These are phyloP conservation scores for Caenorhabditis sp. DNA, from an alignment of 2,888 invertebrate genomes.

Conservation along the genomic window DNA sequence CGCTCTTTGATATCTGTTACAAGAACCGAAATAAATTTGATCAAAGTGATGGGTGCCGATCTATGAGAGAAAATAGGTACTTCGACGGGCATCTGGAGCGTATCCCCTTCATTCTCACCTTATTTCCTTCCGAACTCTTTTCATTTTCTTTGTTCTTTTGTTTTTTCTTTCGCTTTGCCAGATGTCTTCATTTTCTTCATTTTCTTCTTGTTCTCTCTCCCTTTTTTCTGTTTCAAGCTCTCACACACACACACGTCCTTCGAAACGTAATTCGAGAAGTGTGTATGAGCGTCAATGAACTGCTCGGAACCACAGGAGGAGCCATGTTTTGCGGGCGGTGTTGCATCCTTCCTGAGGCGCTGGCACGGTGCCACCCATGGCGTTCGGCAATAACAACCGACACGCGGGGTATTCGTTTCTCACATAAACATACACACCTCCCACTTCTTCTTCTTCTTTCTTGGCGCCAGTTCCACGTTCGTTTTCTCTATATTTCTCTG, in stretches of 20 bases:
- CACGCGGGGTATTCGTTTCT: background rate
- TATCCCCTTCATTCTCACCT: too few relatives aligned
- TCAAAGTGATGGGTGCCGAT: too few relatives aligned
- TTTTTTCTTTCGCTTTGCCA: conserved; percentile 12
- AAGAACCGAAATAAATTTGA: too few relatives aligned
- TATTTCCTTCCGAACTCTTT: too few relatives aligned
- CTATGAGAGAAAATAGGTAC: too few relatives aligned
- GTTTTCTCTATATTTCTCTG: background rate
- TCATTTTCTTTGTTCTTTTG: conserved; percentile 11
- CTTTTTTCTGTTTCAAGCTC: background rate
- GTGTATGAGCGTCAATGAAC: conserved; percentile 11
- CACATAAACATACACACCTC: background rate
- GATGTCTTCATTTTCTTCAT: conserved; percentile 14
- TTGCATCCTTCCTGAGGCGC: conserved; percentile 17
- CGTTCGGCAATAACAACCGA: conserved; percentile 12
- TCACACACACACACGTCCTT: background rate
- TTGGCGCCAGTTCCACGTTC: background rate
- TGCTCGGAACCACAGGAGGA: background rate
- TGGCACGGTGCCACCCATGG: conserved; percentile 26
- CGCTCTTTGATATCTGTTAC: too few relatives aligned
- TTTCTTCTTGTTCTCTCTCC: background rate
- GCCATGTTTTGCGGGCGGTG: conserved; percentile 6
- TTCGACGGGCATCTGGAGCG: too few relatives aligned
- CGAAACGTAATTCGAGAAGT: conserved; percentile 62
- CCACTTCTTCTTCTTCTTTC: background rate